A percentile compares a stretch with the other conserved stretches of the same genome.
Evolutionary conservation across 1,140 invertebrate genomes (phyloP).

Genomic region (Oncopeltus fasciatus): DNA sequence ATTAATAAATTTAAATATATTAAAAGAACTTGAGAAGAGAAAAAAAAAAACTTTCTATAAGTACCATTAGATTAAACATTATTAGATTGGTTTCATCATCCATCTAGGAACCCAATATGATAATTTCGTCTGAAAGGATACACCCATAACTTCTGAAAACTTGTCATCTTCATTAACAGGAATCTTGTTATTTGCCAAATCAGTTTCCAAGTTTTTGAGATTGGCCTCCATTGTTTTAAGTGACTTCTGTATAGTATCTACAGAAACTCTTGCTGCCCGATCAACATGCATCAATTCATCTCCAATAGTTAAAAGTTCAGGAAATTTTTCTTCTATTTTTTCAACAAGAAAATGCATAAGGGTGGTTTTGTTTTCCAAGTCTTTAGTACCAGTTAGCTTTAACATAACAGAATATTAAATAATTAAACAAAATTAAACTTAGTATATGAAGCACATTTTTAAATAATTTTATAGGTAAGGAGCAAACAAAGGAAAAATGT

Average conservation of each 20-base stretch:
- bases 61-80: too few species aligned
- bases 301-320: slow-evolving; percentile 64
- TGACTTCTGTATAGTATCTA: slow-evolving; percentile 72
- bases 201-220: slow-evolving; percentile 72
- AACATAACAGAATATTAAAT: slow-evolving; percentile 29
- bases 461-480: too few species aligned
- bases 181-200: slow-evolving; percentile 64
- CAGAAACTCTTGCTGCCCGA: slow-evolving; percentile 64
- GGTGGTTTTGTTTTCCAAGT: slow-evolving; percentile 81
- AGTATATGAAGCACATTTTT: too few species aligned
- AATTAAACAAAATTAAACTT: slow-evolving; percentile 12
- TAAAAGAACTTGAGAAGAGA: too few species aligned
- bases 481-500: too few species aligned
- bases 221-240: slow-evolving; percentile 74
- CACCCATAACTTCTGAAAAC: slow-evolving; percentile 71
- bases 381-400: slow-evolving; percentile 83
- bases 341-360: slow-evolving; percentile 85
- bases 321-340: slow-evolving; percentile 73
- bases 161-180: slow-evolving; percentile 65
- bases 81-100: background rate
- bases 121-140: slow-evolving; percentile 34
- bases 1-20: too few species aligned
- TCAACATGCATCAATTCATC: slow-evolving; percentile 81
- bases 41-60: too few species aligned
- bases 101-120: background rate